Base-by-base conservation (phyloP, 2,113 vertebrate species). In the Epinephelus moara region DNA sequence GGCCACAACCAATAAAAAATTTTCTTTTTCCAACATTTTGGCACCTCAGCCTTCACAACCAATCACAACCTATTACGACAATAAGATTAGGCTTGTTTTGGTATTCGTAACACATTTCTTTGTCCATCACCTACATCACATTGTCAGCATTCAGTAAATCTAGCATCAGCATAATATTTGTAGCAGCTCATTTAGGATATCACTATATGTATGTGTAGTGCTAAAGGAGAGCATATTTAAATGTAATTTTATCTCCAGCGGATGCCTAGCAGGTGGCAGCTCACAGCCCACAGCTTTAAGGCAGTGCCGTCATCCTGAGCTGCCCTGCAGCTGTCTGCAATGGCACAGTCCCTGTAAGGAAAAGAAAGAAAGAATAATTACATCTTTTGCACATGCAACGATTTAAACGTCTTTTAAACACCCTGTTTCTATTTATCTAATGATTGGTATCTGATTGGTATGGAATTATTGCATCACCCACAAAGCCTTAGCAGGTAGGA, bases 251-350 rank as follows among this genome's bases (percentile, higher is more conserved):
- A 95, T 92, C 71, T 93, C 95, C 95, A 95, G 77, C 90, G 88
- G 84, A 96, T 93, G 59, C 93, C 90, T 1, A 95, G 91, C 80
- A 95, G 70, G 57, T 92, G 92, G 89, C 94, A 95, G 93, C 95
- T 95, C 57, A 91, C 84, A 53, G 91, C 89, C 95, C 95, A 95
- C 75, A 95, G 88, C 81, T 92, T 94, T 11, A 92, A 66, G 27
- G 94, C 91, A 0, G 91, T 88, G 53, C 85, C 85, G 5, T 95
- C 91, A 12, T 95, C 95, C 74, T 80, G 87, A 33, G 85, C 95
- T 0, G 94, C 94, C 55, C 84, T 88, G 88, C 84, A 92, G 66
- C 63, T 75, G 10, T 78, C 25, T 4, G 89, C 61, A 6, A 0
- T 18, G 21, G 88, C 86, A 81, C 94, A 95, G 84, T 94, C 62